Conservation (phyloP, 2,113 vertebrate genomes). For the Eudorcas thomsonii region DNA sequence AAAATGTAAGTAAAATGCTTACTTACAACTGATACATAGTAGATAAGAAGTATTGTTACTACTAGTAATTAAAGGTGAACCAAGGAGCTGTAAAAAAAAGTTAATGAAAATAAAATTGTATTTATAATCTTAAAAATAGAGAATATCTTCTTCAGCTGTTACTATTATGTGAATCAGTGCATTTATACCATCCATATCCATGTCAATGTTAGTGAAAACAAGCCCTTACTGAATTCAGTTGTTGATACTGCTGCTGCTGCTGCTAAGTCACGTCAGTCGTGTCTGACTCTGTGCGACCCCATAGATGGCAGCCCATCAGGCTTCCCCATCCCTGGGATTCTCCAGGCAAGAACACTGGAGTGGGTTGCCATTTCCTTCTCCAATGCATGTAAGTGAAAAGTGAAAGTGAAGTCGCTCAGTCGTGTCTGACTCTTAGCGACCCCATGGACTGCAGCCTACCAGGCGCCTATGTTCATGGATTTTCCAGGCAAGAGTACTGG, state of each 20-base stretch:
- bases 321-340: too few relatives aligned
- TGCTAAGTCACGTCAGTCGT: too few relatives aligned
- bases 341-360: too few relatives aligned
- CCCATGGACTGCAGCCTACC: too few relatives aligned
- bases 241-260: neutral
- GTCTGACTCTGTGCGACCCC: too few relatives aligned
- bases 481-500: too few relatives aligned
- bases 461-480: too few relatives aligned
- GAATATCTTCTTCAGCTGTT: neutral
- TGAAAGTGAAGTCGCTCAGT: too few relatives aligned
- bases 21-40: neutral
- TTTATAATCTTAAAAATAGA: neutral
- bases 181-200: neutral
- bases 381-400: too few relatives aligned
- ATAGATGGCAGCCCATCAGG: too few relatives aligned
- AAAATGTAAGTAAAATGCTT: neutral
- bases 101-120: neutral
- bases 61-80: neutral
- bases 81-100: neutral
- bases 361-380: too few relatives aligned
- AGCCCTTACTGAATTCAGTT: neutral
- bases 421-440: too few relatives aligned
- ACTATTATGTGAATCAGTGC: neutral
- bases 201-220: constrained; percentile 17
- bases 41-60: neutral